A percentile compares a stretch with the other conserved stretches of the same genome.
These are phyloP conservation scores for Poeciliopsis infans DNA, from an alignment of 2,797 vertebrate genomes.

Conservation along the genomic window DNA sequence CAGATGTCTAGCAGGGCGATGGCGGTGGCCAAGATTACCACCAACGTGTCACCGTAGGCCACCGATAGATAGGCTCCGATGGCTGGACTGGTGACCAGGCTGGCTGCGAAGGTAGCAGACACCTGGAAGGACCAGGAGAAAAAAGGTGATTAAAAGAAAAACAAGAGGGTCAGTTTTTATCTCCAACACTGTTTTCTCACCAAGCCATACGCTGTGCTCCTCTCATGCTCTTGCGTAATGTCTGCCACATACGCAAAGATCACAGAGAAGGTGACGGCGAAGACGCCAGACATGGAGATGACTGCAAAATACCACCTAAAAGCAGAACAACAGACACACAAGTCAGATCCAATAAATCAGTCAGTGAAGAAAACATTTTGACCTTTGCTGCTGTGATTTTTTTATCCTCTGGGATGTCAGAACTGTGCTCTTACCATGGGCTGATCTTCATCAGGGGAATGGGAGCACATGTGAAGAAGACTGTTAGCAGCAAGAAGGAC, in stretches of 20 bases:
- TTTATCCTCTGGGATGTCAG: background rate
- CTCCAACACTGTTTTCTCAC: conserved; percentile 72
- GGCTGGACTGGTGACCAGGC: conserved; percentile 91
- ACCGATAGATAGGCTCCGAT: conserved; percentile 90
- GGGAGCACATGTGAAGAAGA: conserved; percentile 93
- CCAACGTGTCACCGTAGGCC: conserved; percentile 87
- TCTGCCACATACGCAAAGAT: conserved; percentile 93
- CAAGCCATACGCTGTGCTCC: conserved; percentile 91
- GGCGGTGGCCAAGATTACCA: conserved; percentile 91
- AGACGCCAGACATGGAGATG: conserved; percentile 93
- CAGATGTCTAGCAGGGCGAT: conserved; percentile 91
- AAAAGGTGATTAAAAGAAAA: background rate
- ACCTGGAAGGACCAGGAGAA: conserved; percentile 73
- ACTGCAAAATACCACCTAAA: conserved; percentile 94
- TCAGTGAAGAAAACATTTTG: background rate
- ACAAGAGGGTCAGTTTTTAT: background rate
- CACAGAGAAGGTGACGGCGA: conserved; percentile 92
- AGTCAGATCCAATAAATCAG: background rate
- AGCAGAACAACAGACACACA: background rate
- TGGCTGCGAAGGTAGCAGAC: conserved; percentile 91
- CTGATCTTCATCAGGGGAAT: conserved; percentile 96
- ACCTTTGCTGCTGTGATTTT: background rate
- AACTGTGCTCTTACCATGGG: conserved; percentile 83
- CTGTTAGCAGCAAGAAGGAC: conserved; percentile 92
- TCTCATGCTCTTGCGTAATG: conserved; percentile 92